A percentile compares a stretch with the other conserved stretches of the same genome.
Evolutionary conservation across 37 sponge, comb jelly and placozoan species (phyloP).

Genomic region (Oopsacas minuta): DNA sequence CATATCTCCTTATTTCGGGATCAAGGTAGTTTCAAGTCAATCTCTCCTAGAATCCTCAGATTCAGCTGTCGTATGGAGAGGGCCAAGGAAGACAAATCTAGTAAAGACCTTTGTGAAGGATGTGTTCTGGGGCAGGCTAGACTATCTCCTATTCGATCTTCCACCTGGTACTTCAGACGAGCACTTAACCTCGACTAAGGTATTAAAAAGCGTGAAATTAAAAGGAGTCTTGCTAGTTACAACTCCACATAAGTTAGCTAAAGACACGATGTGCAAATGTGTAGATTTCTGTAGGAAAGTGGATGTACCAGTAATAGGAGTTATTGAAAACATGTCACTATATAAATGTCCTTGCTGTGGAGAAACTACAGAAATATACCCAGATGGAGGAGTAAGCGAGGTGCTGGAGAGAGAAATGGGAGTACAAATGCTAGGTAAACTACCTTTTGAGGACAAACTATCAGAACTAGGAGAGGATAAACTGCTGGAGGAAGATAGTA

Average conservation of each 20-base stretch:
- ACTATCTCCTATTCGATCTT: constrained; percentile 75
- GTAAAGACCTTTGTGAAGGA: constrained; percentile 80
- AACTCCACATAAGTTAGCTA: constrained; percentile 72
- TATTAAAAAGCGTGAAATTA: constrained; percentile 46
- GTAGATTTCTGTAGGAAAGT: constrained; percentile 76
- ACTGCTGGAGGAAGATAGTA: background rate
- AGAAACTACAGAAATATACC: background rate
- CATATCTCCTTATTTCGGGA: constrained; percentile 49
- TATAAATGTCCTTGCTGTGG: constrained; percentile 73
- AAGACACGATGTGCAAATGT: constrained; percentile 72
- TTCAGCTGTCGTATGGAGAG: constrained; percentile 76
- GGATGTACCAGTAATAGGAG: constrained; percentile 47
- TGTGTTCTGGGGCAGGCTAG: constrained; percentile 79
- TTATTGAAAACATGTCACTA: constrained; percentile 69
- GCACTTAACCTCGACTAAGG: constrained; percentile 61
- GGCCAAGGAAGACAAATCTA: constrained; percentile 72
- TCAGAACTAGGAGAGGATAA: background rate
- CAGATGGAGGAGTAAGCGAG: background rate
- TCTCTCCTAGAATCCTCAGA: constrained; percentile 36
- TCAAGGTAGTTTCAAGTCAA: constrained; percentile 73
- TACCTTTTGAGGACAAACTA: background rate
- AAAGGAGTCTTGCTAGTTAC: constrained; percentile 78
- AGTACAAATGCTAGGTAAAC: background rate
- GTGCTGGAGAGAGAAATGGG: constrained; percentile 8
- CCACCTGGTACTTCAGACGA: constrained; percentile 93